phyloP scores from a whole-genome alignment of 2,113 vertebrate species.

The Stigmatopora argus region DNA sequence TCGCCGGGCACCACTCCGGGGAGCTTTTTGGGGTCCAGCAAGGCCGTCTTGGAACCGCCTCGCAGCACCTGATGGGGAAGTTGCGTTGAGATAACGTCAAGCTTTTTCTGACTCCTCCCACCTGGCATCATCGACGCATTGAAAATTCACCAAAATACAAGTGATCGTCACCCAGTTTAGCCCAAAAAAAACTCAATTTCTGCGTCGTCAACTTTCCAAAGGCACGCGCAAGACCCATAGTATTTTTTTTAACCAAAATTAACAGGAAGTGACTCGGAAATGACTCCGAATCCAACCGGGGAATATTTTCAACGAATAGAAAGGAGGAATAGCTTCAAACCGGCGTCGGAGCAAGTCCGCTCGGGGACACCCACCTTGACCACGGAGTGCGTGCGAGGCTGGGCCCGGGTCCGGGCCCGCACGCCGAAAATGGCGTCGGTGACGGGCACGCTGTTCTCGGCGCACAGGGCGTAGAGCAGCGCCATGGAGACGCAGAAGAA shows the following conservation, averaged over 20 bases:
- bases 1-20: conserved; percentile 70
- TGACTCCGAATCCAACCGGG: background rate
- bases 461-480: conserved; percentile 71
- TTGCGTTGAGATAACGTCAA: no score
- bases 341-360: background rate
- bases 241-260: no score
- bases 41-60: conserved; percentile 63
- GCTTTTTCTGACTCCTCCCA: no score
- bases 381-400: conserved; percentile 62
- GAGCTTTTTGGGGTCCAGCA: conserved; percentile 68
- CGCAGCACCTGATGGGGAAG: conserved; percentile 55
- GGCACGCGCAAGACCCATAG: no score
- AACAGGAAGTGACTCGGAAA: no score
- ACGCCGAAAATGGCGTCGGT: conserved; percentile 70
- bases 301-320: background rate
- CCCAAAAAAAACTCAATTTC: no score
- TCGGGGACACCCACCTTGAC: conserved; percentile 49
- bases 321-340: background rate
- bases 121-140: no score
- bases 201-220: no score
- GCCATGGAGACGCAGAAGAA: conserved; percentile 72
- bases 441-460: conserved; percentile 73
- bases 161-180: no score
- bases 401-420: conserved; percentile 68
- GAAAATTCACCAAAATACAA: no score